Base-by-base conservation (phyloP, 2,888 invertebrate species). In the Pimpla rufipes region DNA sequence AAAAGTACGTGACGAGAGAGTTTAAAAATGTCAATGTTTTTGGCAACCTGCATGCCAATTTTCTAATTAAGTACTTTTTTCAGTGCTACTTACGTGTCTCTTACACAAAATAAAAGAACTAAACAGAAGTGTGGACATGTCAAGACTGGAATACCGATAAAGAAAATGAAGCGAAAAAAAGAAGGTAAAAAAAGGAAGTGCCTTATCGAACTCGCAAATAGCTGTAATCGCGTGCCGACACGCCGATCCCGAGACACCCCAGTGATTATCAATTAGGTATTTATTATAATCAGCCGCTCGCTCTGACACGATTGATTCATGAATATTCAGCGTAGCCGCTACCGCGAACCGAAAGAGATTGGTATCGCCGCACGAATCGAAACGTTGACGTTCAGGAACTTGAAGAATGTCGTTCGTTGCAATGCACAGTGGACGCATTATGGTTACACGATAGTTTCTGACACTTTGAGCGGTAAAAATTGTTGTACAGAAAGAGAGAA, bases 221-320 rank as follows among this genome's bases (percentile, higher is more conserved):
- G 21, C 42, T n/a, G 42, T 59, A 67, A 77, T 73, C 78, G 68
- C 78, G 78, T 78, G 78, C 79, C 73, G 35, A 45, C 45, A 52
- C 68, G 55, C 73, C 59, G 21, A 73, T 7, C 40, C 3, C 18
- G 57, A 23, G 52, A 50, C 40, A 50, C 67, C 37, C 42, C 64
- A 42, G 67, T 40, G 71, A 78, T 78, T 78, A 79, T 82, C 82
- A 82, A 82, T 82, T 78, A 79, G 78, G 82, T 57, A 68, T 78
- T 78, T 82, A 82, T 75, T 82, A 74, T 79, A 79, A 82, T 82
- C 82, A 64, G 82, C 68, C 70, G 55, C 68, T 82, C 78, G 78
- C 35, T 52, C 21, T 64, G 78, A 74, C 62, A 70, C 68, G 74
- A 55, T 82, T 78, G 68, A 78, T 64, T 74, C 78, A 75, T 73